phyloP scores from a whole-genome alignment of 2,113 vertebrate species.

The Centropus bengalensis region DNA sequence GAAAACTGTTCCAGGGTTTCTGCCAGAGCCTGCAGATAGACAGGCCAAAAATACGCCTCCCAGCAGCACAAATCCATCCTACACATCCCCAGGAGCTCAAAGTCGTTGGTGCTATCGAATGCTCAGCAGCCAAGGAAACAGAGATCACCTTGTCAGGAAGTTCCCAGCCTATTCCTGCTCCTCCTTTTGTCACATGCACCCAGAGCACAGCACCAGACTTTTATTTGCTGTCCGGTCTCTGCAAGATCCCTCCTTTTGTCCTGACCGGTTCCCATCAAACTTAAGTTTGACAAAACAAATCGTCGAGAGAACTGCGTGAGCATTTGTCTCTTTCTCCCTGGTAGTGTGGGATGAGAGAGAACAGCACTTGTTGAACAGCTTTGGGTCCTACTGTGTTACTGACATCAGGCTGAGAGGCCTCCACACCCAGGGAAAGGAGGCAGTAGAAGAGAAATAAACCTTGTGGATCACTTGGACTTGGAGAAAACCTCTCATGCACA shows the following conservation, averaged over 20 bases:
- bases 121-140: not conserved
- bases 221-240: not conserved
- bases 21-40: not conserved
- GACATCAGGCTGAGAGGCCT: not conserved
- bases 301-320: not conserved
- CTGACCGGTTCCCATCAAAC: not conserved
- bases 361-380: not conserved
- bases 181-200: not conserved
- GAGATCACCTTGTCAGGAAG: not conserved
- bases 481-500: not conserved
- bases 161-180: not conserved
- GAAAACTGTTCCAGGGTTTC: constrained; percentile 8
- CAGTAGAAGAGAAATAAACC: fast-evolving
- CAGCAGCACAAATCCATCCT: not conserved
- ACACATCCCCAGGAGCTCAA: fast-evolving
- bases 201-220: fast-evolving
- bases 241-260: not conserved
- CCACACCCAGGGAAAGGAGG: not conserved
- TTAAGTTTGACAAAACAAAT: not conserved
- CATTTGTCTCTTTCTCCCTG: not conserved
- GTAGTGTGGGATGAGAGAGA: fast-evolving
- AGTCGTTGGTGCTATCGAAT: fast-evolving
- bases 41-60: not conserved
- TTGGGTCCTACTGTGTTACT: not conserved
- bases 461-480: not conserved